Conservation (phyloP, 2,113 vertebrate genomes). For the Centrocercus urophasianus region DNA sequence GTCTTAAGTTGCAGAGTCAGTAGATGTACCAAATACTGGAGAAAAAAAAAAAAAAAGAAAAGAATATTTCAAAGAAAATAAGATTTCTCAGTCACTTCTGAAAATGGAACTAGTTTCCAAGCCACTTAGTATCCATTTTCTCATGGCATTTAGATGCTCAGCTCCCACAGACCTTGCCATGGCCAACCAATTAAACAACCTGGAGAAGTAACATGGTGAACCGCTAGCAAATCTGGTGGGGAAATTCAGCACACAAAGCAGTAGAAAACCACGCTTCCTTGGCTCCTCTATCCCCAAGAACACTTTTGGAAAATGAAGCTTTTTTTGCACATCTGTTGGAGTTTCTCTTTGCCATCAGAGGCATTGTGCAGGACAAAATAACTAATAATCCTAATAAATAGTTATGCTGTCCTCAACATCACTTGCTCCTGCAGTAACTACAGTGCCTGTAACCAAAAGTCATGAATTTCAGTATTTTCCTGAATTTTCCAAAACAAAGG, state of each 20-base stretch:
- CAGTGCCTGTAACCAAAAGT: not conserved
- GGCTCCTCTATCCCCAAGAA: not conserved
- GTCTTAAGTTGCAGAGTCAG: not conserved
- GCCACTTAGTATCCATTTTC: not conserved
- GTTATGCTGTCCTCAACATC: not conserved
- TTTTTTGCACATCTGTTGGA: not conserved
- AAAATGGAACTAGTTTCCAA: not conserved
- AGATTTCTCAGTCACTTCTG: not conserved
- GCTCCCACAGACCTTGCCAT: not conserved
- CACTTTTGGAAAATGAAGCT: not conserved
- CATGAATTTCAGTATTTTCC: not conserved
- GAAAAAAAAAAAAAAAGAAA: fast-evolving
- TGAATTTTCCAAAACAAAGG: not conserved
- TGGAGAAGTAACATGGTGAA: not conserved
- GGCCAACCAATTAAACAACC: not conserved
- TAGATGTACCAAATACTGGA: not conserved
- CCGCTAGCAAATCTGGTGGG: not conserved
- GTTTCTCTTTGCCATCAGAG: not conserved
- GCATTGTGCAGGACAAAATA: not conserved
- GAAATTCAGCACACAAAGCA: not conserved
- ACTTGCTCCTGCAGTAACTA: not conserved
- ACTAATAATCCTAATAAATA: slow-evolving; percentile 3
- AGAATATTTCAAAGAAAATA: not conserved
- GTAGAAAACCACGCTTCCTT: not conserved
- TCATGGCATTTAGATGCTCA: not conserved